Base-by-base conservation (phyloP, 2,797 vertebrate genomes). In the Agapornis canus region DNA sequence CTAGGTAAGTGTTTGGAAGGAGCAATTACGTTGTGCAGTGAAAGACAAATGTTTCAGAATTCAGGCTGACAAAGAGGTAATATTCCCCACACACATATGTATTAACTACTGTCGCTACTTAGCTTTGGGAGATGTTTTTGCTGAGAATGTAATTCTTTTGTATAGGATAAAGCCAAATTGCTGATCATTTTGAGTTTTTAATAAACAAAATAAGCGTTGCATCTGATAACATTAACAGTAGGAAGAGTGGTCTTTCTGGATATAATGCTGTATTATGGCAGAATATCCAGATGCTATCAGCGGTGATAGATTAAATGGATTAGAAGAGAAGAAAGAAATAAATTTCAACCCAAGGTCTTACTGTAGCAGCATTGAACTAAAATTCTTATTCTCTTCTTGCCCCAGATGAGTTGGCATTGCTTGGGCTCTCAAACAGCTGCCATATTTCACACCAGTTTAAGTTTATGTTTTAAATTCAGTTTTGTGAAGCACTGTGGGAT, bases 301-400 rank as follows among this genome's bases (percentile, higher is more conserved):
- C 32, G 82, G 63, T 48, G 77, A 82, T 60, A 82, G 59, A 94
- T 83, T 91, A 88, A 91, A 86, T 56, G 83, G 79, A 86, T 95
- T 79, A 90, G 63, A 91, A 72, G 54, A 86, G 61, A 88, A 22
- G 59, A 84, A 92, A 86, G 65, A 86, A 88, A 94, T 60, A 82
- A 89, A 93, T 90, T 85, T 88, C 66, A 90, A 68, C 56, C 73
- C 68, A 54, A 76, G 85, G 19, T 92, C 69, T 69, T 70, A 48
- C 43, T 86, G 95, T 82, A 94, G 73, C 60, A 84, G 73, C 73
- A 84, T 35, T 5, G 37, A 91, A 80, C 68, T 57, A 27, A 49
- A 94, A 95, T 96, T 89, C 92, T 92, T 85, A 95, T 93, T 95
- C 73, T 68, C 85, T 90, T 70, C 90, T 93, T 89, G 87, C 96